Evolutionary conservation across 2,888 invertebrate genomes (phyloP), one percentile per base, ranked within the genome.

Genomic region (Protonemura montana): DNA sequence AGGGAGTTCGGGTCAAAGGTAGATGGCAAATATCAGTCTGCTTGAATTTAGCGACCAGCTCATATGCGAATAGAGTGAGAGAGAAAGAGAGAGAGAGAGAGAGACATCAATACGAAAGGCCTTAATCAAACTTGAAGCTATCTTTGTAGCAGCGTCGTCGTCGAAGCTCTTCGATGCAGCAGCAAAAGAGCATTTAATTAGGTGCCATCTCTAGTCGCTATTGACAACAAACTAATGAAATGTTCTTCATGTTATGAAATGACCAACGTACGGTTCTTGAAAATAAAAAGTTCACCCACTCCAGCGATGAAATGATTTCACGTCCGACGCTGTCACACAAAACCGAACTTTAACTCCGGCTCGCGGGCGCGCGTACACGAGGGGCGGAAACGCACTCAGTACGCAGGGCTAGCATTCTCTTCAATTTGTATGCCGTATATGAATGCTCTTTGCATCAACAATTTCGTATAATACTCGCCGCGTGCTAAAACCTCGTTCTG

Each of bases 351-450:
- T 59, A 59, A 59, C 59, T 2, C 21, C 13, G 59, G 21, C 59
- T 59, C 16, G 16, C 16, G 35, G 35, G 10, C 35, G 10, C 5
- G 5, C 5, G 10, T 3, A 10, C 35, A 6, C 5, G 10, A 10
- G 35, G 35, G 3, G 35, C 5, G 35, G 35, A 35, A 35, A 35
- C 35, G 35, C 35, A 6, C 5, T 35, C 5, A 10, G 35, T 35
- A 35, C 59, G 21, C 59, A 21, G 21, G 6, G 59, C 16, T 1
- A 3, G 59, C 59, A 59, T 59, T 59, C 59, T 21, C 59, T 59
- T 59, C 59, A 59, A 59, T 59, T 59, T 59, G 59, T 59, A 59
- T 59, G 59, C 59, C 59, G 59, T 59, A 59, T 59, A 59, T 59
- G 59, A 59, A 59, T 59, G 59, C 59, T 59, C 59, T 59, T 59